Conservation (phyloP, 64 coral and sea anemone species). For the Montipora foliosa region DNA sequence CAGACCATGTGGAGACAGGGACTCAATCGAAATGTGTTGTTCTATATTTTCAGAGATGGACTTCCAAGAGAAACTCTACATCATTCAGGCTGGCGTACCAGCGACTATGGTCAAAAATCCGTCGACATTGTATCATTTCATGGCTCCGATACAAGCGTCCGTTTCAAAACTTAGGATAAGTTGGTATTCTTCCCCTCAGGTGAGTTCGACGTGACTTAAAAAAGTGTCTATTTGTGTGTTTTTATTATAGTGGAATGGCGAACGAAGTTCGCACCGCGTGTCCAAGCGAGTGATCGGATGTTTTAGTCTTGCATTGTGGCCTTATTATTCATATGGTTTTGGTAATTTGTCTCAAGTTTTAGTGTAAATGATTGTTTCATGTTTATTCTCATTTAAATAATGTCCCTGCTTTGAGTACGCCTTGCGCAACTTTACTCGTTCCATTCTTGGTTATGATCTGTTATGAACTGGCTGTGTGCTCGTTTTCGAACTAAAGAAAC, state of each 20-base stretch:
- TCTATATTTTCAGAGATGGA: conserved; percentile 51
- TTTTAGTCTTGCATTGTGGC: background rate
- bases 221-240: background rate
- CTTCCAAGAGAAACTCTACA: conserved; percentile 25
- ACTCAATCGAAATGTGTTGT: conserved; percentile 27
- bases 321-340: background rate
- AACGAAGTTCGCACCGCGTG: background rate
- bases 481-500: background rate
- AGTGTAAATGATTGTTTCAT: background rate
- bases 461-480: background rate
- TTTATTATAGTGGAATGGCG: too few species aligned
- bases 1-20: conserved; percentile 39
- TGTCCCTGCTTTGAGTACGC: background rate
- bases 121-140: conserved; percentile 28
- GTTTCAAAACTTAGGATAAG: conserved; percentile 3
- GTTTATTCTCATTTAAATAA: conserved; percentile 26
- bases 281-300: background rate
- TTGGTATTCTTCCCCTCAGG: conserved; percentile 41
- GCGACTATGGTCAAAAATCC: conserved; percentile 25
- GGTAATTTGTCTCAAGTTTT: background rate
- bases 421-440: conserved; percentile 8
- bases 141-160: conserved; percentile 28
- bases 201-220: conserved; percentile 1
- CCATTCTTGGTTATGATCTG: background rate
- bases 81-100: conserved; percentile 28